Percentiles rank a stretch among this genome's conserved stretches.
These are phyloP conservation scores for Bagarius yarrelli DNA, from an alignment of 2,113 vertebrate species.

Conservation along the genomic window DNA sequence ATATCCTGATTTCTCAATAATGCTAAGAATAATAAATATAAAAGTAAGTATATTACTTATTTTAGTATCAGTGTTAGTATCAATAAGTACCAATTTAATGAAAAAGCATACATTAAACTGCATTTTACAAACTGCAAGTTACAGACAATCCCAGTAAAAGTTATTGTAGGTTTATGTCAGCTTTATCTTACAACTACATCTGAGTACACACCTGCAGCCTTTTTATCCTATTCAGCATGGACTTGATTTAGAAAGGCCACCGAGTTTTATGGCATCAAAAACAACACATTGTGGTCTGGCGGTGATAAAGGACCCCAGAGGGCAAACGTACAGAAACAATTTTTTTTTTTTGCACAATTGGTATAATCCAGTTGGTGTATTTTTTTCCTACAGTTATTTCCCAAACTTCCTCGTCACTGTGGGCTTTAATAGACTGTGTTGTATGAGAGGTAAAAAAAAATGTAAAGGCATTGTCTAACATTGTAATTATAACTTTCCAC, in stretches of 20 bases:
- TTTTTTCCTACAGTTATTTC: conserved; percentile 24
- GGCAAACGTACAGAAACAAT: conserved; percentile 15
- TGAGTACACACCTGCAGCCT: background rate
- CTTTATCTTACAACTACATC: background rate
- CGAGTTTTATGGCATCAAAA: conserved; percentile 17
- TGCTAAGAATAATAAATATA: background rate
- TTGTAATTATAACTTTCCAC: conserved; percentile 26
- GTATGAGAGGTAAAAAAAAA: background rate
- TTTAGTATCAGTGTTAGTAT: background rate
- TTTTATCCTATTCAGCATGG: background rate
- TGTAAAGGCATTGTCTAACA: conserved; percentile 26
- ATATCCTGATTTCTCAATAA: background rate
- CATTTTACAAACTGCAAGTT: no score
- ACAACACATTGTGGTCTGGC: conserved; percentile 19
- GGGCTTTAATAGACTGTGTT: conserved; percentile 19
- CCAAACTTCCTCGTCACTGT: conserved; percentile 33
- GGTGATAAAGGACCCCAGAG: conserved; percentile 9
- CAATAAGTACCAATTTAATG: background rate
- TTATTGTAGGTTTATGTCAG: background rate
- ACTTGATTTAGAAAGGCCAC: conserved; percentile 23
- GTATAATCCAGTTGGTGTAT: conserved; percentile 40
- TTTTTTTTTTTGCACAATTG: conserved; percentile 25
- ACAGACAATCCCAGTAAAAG: background rate
- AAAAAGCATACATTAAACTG: no score
- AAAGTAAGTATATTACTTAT: background rate